Evolutionary conservation across 2,797 vertebrate species (phyloP).

Genomic region (Gastrophryne carolinensis): DNA sequence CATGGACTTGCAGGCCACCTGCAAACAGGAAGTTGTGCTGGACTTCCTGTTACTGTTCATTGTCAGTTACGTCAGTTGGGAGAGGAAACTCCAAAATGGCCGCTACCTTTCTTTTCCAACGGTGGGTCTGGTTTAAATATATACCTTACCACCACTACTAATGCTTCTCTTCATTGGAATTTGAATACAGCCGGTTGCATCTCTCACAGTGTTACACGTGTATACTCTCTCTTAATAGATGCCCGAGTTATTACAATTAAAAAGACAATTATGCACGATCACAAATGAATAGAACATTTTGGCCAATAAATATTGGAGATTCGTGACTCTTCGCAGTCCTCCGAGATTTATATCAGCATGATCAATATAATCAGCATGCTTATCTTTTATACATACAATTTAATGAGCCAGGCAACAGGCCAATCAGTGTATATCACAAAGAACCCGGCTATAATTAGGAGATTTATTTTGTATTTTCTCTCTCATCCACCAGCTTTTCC

Average conservation of each 20-base stretch:
- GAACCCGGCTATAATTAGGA: conserved; percentile 35
- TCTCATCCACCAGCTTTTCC: conserved; percentile 17
- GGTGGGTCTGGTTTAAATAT: too few species aligned
- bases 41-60: too few species aligned
- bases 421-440: conserved; percentile 37
- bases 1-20: too few species aligned
- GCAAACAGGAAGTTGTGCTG: too few species aligned
- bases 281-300: conserved; percentile 47
- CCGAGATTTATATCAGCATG: conserved; percentile 39
- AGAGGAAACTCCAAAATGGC: too few species aligned
- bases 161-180: not conserved
- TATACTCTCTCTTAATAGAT: not conserved
- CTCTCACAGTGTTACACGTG: not conserved
- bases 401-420: conserved; percentile 31
- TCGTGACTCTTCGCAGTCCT: conserved; percentile 39
- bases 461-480: conserved; percentile 41
- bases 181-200: not conserved
- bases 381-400: conserved; percentile 43
- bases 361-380: conserved; percentile 45
- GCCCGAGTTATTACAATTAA: conserved; percentile 32
- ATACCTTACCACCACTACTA: too few species aligned
- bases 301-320: conserved; percentile 47
- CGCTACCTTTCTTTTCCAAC: too few species aligned
- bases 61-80: too few species aligned
- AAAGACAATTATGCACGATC: conserved; percentile 38